Evolutionary conservation across 1,140 invertebrate genomes (phyloP).

Genomic region (Bathynomus jamesi): DNA sequence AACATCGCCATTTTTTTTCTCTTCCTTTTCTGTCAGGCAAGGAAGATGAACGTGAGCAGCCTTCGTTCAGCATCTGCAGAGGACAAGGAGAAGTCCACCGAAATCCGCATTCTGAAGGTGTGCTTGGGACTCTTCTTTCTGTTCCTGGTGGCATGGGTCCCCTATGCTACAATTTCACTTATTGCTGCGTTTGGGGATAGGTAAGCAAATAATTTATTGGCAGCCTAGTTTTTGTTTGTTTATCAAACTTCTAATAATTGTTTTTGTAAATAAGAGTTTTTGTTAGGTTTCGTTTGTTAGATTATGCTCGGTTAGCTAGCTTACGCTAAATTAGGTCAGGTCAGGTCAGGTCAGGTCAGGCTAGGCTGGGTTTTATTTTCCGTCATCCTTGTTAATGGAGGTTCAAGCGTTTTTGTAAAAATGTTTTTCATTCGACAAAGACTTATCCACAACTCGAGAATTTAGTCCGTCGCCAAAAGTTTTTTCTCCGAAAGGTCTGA

Average conservation of each 20-base stretch:
- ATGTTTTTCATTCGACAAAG: no score
- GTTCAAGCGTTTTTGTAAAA: no score
- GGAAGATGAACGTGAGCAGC: slow-evolving; percentile 86
- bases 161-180: slow-evolving; percentile 66
- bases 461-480: not conserved
- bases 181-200: slow-evolving; percentile 73
- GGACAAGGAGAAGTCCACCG: slow-evolving; percentile 59
- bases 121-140: slow-evolving; percentile 74
- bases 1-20: no score
- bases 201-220: slow-evolving; percentile 5
- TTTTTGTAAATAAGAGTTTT: no score
- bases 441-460: not conserved
- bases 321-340: no score
- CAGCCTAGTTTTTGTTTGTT: not conserved
- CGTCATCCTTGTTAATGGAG: no score
- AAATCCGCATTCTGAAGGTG: slow-evolving; percentile 75
- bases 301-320: no score
- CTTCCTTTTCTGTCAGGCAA: no score
- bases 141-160: slow-evolving; percentile 75
- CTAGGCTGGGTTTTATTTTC: no score
- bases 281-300: no score
- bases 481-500: not conserved
- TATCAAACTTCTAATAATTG: not conserved
- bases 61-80: slow-evolving; percentile 55
- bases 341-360: no score